Conservation (phyloP, 1,140 invertebrate genomes). For the Tetramorium alpestre region DNA sequence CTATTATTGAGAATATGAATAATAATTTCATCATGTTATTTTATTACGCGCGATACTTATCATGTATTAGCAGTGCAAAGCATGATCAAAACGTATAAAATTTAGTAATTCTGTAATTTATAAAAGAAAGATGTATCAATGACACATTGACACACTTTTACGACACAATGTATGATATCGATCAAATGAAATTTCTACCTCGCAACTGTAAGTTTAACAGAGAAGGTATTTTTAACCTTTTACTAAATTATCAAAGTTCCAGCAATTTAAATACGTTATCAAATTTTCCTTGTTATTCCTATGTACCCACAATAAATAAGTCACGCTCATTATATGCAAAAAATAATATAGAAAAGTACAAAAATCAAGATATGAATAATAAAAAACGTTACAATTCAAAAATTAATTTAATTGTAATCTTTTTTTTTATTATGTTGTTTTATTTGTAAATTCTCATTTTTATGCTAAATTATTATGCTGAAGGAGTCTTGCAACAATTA, state of each 20-base stretch:
- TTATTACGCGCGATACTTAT: neutral
- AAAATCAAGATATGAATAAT: no score
- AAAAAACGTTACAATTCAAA: no score
- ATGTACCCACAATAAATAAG: no score
- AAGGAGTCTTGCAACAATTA: no score
- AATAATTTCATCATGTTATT: neutral
- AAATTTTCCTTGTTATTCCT: neutral
- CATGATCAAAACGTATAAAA: neutral
- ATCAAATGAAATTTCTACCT: neutral
- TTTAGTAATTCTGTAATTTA: neutral
- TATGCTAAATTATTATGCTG: no score
- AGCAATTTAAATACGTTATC: slow-evolving; percentile 23
- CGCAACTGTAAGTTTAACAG: neutral
- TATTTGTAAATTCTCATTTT: no score
- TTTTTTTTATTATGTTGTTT: no score
- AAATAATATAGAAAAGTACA: no score
- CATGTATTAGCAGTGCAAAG: no score
- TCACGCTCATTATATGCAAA: no score
- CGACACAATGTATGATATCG: neutral
- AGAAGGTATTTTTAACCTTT: neutral
- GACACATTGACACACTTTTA: neutral
- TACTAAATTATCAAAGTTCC: neutral
- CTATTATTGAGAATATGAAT: neutral
- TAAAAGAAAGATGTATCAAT: neutral
- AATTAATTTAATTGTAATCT: no score